Conservation (phyloP, 2,888 invertebrate genomes). For the Argyresthia goedartella region DNA sequence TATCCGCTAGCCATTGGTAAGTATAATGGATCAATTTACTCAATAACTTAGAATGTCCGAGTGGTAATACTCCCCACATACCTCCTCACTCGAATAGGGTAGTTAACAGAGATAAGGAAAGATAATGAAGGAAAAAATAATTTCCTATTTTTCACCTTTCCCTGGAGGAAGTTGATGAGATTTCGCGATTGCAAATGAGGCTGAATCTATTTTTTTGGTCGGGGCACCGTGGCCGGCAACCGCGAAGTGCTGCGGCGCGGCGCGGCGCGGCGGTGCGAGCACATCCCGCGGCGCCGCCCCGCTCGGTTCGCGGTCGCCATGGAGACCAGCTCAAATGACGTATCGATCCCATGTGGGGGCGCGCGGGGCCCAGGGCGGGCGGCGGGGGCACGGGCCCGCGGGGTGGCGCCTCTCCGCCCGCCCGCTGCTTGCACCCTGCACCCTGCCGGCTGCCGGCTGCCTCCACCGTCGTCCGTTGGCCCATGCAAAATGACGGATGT, state of each 20-base stretch:
- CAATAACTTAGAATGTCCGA: no score
- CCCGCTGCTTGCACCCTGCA: no score
- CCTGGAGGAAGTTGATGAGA: no score
- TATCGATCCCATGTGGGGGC: slow-evolving; percentile 67
- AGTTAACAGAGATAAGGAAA: no score
- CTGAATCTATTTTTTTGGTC: slow-evolving; percentile 56
- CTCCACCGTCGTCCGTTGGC: slow-evolving; percentile 53
- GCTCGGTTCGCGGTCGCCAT: slow-evolving; percentile 66
- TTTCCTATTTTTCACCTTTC: no score
- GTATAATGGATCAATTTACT: no score
- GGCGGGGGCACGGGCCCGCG: slow-evolving; percentile 60
- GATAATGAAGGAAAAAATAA: no score
- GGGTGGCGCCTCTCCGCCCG: slow-evolving; percentile 63
- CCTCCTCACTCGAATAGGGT: no score
- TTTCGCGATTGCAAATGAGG: slow-evolving; percentile 53
- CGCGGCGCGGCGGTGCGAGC: slow-evolving; percentile 57
- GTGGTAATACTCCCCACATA: no score
- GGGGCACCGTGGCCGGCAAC: no score
- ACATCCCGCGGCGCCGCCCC: slow-evolving; percentile 68
- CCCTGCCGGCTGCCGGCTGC: no score
- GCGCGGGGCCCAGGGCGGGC: slow-evolving; percentile 26
- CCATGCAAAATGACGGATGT: slow-evolving; percentile 72
- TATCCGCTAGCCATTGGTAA: no score
- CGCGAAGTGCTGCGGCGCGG: slow-evolving; percentile 46
- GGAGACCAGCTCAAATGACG: slow-evolving; percentile 71